Base-by-base conservation (phyloP, 2,797 vertebrate species). In the Enteromius mattozi region DNA sequence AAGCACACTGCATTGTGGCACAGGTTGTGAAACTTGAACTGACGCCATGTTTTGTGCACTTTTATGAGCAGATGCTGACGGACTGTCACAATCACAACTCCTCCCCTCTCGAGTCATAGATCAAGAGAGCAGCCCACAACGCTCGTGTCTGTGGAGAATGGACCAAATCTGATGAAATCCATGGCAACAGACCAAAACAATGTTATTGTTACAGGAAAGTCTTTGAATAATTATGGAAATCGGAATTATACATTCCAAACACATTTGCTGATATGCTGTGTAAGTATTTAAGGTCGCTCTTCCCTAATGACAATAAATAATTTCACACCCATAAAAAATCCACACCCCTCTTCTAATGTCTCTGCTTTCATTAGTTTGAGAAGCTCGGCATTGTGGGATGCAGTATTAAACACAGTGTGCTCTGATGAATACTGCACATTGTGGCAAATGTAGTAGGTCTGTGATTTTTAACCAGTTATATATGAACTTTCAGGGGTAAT, bases 81-180 rank as follows among this genome's bases (percentile, higher is more conserved):
- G 30, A 37, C 51, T 5, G 19, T 59, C 51, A 77, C 14, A 13
- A 76, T 8, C 21, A 40, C 21, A 24, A 59, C 33, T 40, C 51
- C 21, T 54, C 56, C 13, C 51, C 51, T 76, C 74, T 24, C 10
- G 21, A 76, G 74, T 76, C 74, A 40, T 51, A 75, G 74, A 56
- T 76, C 19, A 76, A 76, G 74, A 40, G 12, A 35, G 13, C 51
- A 56, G 33, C 51, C 49, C 4, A 30, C 65, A 69, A 19, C 16
- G 30, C 51, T 70, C 33, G 30, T 56, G 65, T 70, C 79, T 54
- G 47, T 35, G 45, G 79, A 81, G 79, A 27, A 69, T 59, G 35
- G 74, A 77, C 21, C 74, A 77, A 59, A 21, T 77, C 74, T 77
- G 74, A 77, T 59, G 51, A 77, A 77, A 77, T 77, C 51, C 74